phyloP scores from a whole-genome alignment of 2,888 invertebrate species.

The Hetaerina titia region DNA sequence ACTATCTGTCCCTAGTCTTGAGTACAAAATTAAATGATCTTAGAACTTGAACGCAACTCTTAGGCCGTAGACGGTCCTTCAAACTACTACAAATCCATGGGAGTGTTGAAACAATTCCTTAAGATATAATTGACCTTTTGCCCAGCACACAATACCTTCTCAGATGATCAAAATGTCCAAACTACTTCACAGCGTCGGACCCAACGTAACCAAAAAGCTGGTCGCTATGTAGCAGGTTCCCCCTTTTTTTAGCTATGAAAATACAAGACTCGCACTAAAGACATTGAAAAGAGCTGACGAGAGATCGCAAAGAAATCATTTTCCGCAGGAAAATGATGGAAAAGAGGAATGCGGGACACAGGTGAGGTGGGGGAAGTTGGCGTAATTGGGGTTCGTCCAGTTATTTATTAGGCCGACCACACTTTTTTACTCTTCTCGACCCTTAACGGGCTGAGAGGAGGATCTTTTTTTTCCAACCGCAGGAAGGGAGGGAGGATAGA shows the following conservation, averaged over 20 bases:
- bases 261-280: not conserved
- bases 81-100: no score
- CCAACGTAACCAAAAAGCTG: no score
- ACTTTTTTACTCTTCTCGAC: not conserved
- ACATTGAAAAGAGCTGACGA: not conserved
- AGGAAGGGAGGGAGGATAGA: constrained; percentile 19
- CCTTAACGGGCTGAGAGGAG: not conserved
- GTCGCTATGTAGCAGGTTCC: no score
- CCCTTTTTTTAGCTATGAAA: not conserved
- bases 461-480: not conserved
- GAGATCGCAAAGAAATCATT: not conserved
- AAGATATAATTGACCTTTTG: no score
- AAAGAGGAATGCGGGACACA: not conserved
- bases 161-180: no score
- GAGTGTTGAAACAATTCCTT: no score
- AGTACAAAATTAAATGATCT: no score
- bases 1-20: no score
- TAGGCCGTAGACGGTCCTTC: no score
- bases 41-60: no score
- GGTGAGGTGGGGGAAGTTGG: not conserved
- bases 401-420: constrained; percentile 44
- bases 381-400: constrained; percentile 52
- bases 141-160: no score
- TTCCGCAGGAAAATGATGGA: not conserved
- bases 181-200: no score